A percentile compares a stretch with the other conserved stretches of the same genome.
Conservation (phyloP, 2,797 vertebrate genomes). For the Anomalospiza imberbis region DNA sequence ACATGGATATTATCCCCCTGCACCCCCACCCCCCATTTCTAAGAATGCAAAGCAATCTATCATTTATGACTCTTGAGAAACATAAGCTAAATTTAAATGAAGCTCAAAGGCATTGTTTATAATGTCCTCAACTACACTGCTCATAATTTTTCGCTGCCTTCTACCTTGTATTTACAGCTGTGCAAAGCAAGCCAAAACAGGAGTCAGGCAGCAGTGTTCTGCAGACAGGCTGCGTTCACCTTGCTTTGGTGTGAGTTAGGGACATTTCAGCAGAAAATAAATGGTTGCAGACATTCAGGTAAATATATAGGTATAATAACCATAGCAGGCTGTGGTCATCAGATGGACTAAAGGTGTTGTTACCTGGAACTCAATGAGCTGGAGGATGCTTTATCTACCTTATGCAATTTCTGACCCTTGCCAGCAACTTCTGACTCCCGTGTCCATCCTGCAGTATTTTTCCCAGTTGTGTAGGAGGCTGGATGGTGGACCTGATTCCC, state of each 20-base stretch:
- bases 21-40: not conserved
- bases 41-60: not conserved
- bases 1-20: not conserved
- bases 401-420: not conserved
- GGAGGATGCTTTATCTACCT: not conserved
- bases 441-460: not conserved
- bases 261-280: not conserved
- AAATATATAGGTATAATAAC: not conserved
- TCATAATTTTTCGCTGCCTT: not conserved
- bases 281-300: not conserved
- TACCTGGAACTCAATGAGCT: not conserved
- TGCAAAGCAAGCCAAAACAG: not conserved
- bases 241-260: not conserved
- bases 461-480: not conserved
- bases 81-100: conserved; percentile 6
- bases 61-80: conserved; percentile 19
- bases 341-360: not conserved
- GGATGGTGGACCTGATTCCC: not conserved
- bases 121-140: not conserved
- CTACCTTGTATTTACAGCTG: conserved; percentile 21
- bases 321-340: not conserved
- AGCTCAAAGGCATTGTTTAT: not conserved
- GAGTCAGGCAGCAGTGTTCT: not conserved
- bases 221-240: not conserved
- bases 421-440: not conserved